Evolutionary conservation across 1,140 invertebrate species (phyloP).

Genomic region (Pogonus chalceus): DNA sequence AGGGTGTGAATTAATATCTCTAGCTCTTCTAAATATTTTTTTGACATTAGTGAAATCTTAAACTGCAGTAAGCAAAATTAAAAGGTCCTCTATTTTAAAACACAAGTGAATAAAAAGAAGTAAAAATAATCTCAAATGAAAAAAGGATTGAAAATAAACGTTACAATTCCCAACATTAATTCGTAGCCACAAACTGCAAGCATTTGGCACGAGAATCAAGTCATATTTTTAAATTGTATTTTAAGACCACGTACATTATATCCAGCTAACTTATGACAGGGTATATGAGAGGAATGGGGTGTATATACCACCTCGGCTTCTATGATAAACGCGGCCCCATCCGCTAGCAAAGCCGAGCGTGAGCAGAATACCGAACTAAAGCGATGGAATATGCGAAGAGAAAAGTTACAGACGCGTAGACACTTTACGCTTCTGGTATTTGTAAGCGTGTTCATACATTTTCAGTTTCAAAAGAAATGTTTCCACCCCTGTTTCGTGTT

Average conservation of each 20-base stretch:
- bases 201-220: neutral
- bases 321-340: neutral
- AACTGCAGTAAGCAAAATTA: too few relatives aligned
- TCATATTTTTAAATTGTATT: conserved; percentile 1
- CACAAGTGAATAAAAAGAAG: too few relatives aligned
- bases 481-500: conserved; percentile 26
- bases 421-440: neutral
- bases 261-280: neutral
- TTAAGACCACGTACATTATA: neutral
- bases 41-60: too few relatives aligned
- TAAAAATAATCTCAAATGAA: too few relatives aligned
- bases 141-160: too few relatives aligned
- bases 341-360: neutral
- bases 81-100: too few relatives aligned
- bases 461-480: conserved; percentile 20
- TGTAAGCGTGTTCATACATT: neutral
- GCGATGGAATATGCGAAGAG: neutral
- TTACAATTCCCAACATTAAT: too few relatives aligned
- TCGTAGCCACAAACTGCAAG: too few relatives aligned
- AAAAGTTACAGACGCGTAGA: too few relatives aligned
- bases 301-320: neutral
- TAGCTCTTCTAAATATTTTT: too few relatives aligned
- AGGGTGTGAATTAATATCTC: too few relatives aligned
- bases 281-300: neutral
- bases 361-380: neutral